Evolutionary conservation across 1,140 invertebrate genomes (phyloP).

Genomic region (Ganaspis sp.): DNA sequence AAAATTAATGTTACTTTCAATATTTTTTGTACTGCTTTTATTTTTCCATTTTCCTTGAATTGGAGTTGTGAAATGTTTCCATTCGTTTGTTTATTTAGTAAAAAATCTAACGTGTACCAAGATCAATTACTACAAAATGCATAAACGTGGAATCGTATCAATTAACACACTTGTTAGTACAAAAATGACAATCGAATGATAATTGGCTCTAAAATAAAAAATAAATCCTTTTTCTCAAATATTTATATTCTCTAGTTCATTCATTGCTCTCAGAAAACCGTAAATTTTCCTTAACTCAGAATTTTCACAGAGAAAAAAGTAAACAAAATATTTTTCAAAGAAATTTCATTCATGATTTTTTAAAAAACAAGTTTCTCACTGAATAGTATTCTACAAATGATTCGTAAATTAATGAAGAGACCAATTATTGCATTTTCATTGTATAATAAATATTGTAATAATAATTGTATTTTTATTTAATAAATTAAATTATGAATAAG

Average conservation of each 20-base stretch:
- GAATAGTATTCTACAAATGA: no score
- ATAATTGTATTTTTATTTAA: no score
- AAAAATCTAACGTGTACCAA: neutral
- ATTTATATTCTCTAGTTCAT: neutral
- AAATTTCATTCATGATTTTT: neutral
- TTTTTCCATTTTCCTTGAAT: no score
- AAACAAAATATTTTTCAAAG: neutral
- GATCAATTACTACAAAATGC: neutral
- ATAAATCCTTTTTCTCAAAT: neutral
- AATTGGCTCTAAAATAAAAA: neutral
- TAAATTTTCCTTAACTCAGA: neutral
- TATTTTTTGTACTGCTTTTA: no score
- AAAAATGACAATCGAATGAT: neutral
- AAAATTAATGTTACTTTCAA: no score
- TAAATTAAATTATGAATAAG: no score
- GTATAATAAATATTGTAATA: no score
- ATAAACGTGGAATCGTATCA: neutral
- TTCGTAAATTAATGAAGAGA: no score
- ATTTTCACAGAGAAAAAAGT: neutral
- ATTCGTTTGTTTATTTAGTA: neutral
- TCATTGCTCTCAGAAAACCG: neutral
- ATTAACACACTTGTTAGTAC: neutral
- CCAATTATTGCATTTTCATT: no score
- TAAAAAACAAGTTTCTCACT: no score
- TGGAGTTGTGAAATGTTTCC: neutral